Evolutionary conservation across 2,797 vertebrate species (phyloP).

Genomic region (Protonibea diacanthus): DNA sequence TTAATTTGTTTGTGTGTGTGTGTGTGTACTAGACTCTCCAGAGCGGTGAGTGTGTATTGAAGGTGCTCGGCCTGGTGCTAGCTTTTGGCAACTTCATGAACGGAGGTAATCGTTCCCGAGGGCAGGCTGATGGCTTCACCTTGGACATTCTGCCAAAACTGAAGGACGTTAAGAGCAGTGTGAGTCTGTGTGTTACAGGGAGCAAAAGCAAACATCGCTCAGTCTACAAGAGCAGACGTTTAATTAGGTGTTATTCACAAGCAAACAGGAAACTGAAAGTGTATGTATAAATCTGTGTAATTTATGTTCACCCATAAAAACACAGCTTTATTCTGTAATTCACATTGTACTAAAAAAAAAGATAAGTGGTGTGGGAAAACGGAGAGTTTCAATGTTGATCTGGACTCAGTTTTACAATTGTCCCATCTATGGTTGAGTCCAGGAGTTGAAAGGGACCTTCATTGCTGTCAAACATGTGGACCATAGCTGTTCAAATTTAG

Average conservation of each 20-base stretch:
- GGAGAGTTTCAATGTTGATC: constrained; percentile 9
- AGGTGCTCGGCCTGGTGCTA: constrained; percentile 93
- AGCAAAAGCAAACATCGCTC: constrained; percentile 43
- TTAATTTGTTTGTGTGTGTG: constrained; percentile 20
- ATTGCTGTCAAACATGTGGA: constrained; percentile 35
- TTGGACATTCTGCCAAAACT: constrained; percentile 97
- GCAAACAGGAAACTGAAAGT: constrained; percentile 21
- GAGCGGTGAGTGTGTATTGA: constrained; percentile 88
- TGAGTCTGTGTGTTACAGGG: constrained; percentile 80
- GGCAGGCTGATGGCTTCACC: constrained; percentile 97
- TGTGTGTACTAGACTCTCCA: constrained; percentile 85
- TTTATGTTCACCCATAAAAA: background rate
- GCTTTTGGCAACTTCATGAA: constrained; percentile 99
- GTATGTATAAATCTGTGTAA: background rate
- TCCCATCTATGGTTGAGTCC: constrained; percentile 3
- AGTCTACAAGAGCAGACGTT: constrained; percentile 5
- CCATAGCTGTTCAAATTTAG: constrained; percentile 49
- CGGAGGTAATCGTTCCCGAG: constrained; percentile 95
- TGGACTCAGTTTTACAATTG: constrained; percentile 18
- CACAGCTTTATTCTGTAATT: constrained; percentile 5
- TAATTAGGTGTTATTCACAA: constrained; percentile 19
- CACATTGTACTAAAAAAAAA: background rate
- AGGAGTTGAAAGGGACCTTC: constrained; percentile 30
- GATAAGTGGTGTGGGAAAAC: constrained; percentile 7
- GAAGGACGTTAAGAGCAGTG: constrained; percentile 98